Conservation (phyloP, 2,113 vertebrate species). For the Rostratula benghalensis region DNA sequence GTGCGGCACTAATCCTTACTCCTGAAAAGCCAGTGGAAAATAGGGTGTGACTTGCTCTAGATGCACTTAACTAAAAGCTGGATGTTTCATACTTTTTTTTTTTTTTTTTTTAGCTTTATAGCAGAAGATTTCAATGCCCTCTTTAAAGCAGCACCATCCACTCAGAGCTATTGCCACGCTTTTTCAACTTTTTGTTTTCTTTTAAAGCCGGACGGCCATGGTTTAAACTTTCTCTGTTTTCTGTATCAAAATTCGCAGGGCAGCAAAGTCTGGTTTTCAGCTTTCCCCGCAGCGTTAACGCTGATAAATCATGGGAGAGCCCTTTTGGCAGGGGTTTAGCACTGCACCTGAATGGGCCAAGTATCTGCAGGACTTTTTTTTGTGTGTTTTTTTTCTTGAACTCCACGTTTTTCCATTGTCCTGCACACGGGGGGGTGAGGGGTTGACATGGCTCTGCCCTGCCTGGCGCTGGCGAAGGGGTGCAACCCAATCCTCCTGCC, state of each 20-base stretch:
- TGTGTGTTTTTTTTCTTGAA: background rate
- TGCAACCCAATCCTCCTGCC: conserved; percentile 49
- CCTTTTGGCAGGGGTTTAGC: conserved; percentile 40
- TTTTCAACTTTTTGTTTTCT: background rate
- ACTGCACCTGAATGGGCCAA: conserved; percentile 1
- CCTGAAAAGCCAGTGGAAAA: background rate
- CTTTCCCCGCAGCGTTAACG: background rate
- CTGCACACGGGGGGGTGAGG: background rate
- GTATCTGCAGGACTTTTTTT: conserved; percentile 22
- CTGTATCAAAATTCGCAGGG: conserved; percentile 41
- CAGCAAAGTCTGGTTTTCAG: conserved; percentile 47
- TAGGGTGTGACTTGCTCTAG: background rate
- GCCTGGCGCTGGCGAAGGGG: background rate
- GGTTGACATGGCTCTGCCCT: background rate
- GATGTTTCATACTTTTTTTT: background rate
- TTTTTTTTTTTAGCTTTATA: background rate
- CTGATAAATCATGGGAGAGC: conserved; percentile 44
- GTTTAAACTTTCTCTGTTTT: conserved; percentile 61
- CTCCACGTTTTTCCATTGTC: conserved; percentile 37
- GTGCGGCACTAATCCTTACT: background rate
- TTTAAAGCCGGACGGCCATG: background rate
- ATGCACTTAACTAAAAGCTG: background rate
- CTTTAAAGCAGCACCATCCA: background rate
- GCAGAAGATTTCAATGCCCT: background rate
- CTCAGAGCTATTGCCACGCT: background rate